A percentile compares a stretch with the other conserved stretches of the same genome.
phyloP scores from a whole-genome alignment of 2,113 vertebrate genomes.

The Vulpes ferrilata region DNA sequence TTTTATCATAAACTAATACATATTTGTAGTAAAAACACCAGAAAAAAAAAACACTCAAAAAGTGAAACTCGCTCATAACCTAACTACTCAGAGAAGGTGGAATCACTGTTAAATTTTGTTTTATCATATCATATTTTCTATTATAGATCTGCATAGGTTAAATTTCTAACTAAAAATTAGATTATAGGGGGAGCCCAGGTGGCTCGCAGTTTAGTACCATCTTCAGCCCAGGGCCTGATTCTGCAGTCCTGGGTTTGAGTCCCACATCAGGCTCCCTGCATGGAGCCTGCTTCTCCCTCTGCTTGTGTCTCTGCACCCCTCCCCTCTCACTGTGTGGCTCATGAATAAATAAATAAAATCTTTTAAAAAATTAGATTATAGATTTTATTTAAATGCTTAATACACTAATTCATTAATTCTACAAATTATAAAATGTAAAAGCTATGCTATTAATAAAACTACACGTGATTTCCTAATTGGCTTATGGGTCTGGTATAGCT shows the following conservation, averaged over 20 bases:
- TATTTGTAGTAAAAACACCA: not conserved
- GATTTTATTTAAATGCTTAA: not conserved
- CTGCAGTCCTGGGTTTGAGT: no score
- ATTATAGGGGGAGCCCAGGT: no score
- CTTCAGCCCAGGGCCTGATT: no score
- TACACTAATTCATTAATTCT: not conserved
- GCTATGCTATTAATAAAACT: not conserved
- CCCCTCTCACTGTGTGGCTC: no score
- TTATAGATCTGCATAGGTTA: not conserved
- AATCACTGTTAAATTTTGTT: not conserved
- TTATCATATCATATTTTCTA: not conserved
- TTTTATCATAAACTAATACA: not conserved
- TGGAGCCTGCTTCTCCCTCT: no score
- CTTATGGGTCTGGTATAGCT: not conserved
- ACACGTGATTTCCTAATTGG: not conserved
- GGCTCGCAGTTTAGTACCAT: no score
- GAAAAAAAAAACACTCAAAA: not conserved
- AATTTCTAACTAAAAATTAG: constrained; percentile 1
- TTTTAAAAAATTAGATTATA: not conserved
- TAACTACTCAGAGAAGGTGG: not conserved
- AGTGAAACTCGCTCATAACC: not conserved
- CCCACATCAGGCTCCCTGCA: no score
- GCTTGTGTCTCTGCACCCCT: no score
- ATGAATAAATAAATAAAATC: no score
- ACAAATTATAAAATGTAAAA: not conserved